Evolutionary conservation across 2,797 vertebrate genomes (phyloP), one percentile per base, ranked within the genome.

Genomic region (Nannoperca australis): DNA sequence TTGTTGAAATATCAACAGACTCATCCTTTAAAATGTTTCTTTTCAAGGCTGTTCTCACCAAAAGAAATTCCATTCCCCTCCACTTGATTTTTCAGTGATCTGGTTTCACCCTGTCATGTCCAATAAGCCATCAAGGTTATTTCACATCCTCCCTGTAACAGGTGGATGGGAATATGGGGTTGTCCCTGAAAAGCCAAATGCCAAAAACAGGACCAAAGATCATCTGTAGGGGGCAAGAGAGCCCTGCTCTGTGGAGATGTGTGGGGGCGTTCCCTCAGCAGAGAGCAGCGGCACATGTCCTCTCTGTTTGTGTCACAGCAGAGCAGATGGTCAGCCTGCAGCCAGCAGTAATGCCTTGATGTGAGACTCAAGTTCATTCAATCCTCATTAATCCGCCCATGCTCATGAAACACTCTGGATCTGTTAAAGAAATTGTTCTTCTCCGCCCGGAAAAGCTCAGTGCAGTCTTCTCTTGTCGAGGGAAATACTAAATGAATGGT

Each of bases 261-360:
- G 86, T 87, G 88, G 85, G 81, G 82, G 90, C 86, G 76, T 88
- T 78, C 30, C 80, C 82, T 79, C 86, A 64, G 84, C 68, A 79
- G 76, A 77, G 87, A 85, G 86, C 76, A 58, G 74, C 56, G 73
- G 87, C 92, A 91, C 82, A 81, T 90, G 91, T 88, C 90, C 85
- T 90, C 83, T 88, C 78, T 92, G 91, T 93, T 89, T 88, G 93
- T 90, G 91, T 90, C 91, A 85, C 74, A 81, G 89, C 81, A 38
- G 88, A 94, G 90, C 94, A 95, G 94, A 95, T 95, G 94, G 94
- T 92, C 90, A 82, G 89, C 88, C 89, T 27, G 78, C 87, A 85
- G 88, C 81, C 82, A 80, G 82, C 89, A 88, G 88, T 88, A 88
- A 92, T 88, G 89, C 88, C 89, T 84, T 76, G 78, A 91, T 90